Percentiles rank a stretch among this genome's conserved stretches.
Conservation (phyloP, 2,797 vertebrate species). For the Hafferia zeledoni region DNA sequence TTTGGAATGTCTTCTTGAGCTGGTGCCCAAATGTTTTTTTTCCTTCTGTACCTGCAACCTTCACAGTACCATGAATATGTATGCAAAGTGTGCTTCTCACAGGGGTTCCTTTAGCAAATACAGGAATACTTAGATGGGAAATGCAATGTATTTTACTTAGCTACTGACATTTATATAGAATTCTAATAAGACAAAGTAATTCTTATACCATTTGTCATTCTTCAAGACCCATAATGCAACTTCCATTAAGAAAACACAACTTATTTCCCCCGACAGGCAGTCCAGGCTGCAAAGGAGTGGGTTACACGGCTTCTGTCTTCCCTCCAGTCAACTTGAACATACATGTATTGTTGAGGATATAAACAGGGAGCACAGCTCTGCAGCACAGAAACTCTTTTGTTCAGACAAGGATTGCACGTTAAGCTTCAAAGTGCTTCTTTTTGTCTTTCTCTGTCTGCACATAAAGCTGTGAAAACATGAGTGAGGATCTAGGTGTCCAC, state of each 20-base stretch:
- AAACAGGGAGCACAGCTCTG: not conserved
- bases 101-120: not conserved
- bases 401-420: not conserved
- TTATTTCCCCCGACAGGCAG: not conserved
- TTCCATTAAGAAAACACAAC: not conserved
- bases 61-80: not conserved
- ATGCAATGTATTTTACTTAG: not conserved
- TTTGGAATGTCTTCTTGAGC: conserved; percentile 1
- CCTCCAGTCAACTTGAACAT: not conserved
- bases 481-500: not conserved
- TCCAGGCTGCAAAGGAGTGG: not conserved
- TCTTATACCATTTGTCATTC: not conserved
- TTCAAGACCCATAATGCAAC: not conserved
- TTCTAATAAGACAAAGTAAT: not conserved
- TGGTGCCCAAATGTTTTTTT: not conserved
- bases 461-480: not conserved
- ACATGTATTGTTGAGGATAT: not conserved
- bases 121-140: not conserved
- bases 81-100: not conserved
- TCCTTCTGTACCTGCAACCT: not conserved
- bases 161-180: not conserved
- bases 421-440: not conserved
- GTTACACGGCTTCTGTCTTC: not conserved
- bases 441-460: not conserved
- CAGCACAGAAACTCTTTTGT: not conserved